Base-by-base conservation (phyloP, 2,113 vertebrate species). In the Coptodon bakossiorum region DNA sequence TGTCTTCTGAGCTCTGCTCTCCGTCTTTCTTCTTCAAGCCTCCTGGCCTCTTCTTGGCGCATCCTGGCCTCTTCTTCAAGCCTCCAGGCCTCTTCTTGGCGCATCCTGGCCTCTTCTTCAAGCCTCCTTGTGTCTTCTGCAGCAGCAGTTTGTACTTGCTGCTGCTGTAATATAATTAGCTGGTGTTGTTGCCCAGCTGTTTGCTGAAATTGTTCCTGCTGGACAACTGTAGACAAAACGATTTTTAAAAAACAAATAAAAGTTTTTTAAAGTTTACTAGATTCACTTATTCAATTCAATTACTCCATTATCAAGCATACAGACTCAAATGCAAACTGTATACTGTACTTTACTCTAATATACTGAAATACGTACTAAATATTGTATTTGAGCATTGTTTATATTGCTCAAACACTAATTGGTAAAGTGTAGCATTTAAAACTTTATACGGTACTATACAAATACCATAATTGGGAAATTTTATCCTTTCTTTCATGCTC, bases 11-110 rank as follows among this genome's bases (percentile, higher is more conserved):
- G 2, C 31, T 93, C 91, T 6, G 3, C n/a, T 40, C 5, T 89
- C 7, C 5, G 54, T 27, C 56, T 83, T 45, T 92, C 91, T 38
- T 93, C 89, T 29, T 93, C 88, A 2, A 83, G 24, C 45, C 27
- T 90, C 43, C 66, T 14, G 17, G 24, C 14, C 6, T 81, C 85
- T 14, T 85, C 83, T 68, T 48, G 27, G 36, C 22, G 48, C 9
- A 36, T 54, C 22, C 34, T 71, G 31, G 14, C 36, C 14, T 83
- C 50, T 34, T 63, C 84, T 4, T 52, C 48, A 9, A 38, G n/a
- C 19, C 36, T 38, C 61, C 57, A n/a, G 9, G 14, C 7, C 6
- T 76, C 82, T 29, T 82, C 80, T 52, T 27, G 14, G 19, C 19
- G 29, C 16, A 29, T 24, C 29, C 19, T 54, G 6, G 11, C 19